Percentiles rank a stretch among this genome's conserved stretches.
Evolutionary conservation across 2,113 vertebrate species (phyloP).

Genomic region (Cricetomys ansorgei): DNA sequence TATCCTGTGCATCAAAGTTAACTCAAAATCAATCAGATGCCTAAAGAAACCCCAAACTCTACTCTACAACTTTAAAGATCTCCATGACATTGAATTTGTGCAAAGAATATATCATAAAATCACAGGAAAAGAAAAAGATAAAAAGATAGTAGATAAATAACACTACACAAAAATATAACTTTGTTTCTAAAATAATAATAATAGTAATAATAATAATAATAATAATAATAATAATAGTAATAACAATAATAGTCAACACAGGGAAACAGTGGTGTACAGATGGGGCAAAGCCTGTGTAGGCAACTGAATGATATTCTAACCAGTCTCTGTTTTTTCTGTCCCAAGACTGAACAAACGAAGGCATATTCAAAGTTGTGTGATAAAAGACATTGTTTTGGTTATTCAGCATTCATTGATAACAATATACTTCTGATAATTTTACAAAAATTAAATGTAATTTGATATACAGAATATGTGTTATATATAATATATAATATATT

Average conservation of each 20-base stretch:
- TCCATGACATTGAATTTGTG: neutral
- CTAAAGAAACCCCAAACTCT: neutral
- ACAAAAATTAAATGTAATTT: neutral
- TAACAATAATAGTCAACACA: neutral
- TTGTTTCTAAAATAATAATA: neutral
- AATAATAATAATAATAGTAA: neutral
- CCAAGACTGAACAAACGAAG: neutral
- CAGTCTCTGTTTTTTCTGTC: neutral
- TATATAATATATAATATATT: too few relatives aligned
- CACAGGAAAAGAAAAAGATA: neutral
- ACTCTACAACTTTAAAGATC: neutral
- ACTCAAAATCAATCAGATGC: neutral
- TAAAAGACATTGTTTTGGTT: neutral
- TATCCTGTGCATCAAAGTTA: neutral
- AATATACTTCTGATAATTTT: neutral
- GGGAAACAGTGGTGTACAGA: neutral
- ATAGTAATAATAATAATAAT: neutral
- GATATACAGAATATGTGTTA: neutral
- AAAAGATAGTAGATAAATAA: neutral
- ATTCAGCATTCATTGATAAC: neutral
- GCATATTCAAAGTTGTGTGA: neutral
- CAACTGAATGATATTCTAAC: neutral
- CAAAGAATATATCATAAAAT: neutral
- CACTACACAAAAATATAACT: neutral
- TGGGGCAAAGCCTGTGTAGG: neutral